A percentile compares a stretch with the other conserved stretches of the same genome.
Evolutionary conservation across 2,888 invertebrate genomes (phyloP).

Genomic region (Diarsia mendica): DNA sequence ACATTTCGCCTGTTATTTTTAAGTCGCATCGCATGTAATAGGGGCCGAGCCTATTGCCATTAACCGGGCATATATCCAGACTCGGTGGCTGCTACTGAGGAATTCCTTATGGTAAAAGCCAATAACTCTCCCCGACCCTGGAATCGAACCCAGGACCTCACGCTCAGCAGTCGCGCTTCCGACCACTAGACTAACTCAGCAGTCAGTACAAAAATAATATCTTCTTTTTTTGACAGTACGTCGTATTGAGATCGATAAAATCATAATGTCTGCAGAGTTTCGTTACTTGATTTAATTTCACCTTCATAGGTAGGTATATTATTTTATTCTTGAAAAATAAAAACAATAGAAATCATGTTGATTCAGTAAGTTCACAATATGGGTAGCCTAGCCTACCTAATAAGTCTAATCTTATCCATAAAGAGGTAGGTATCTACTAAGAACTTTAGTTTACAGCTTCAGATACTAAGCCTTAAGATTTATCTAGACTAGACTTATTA

Average conservation of each 20-base stretch:
- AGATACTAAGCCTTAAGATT: slow-evolving; percentile 29
- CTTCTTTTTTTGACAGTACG: not conserved
- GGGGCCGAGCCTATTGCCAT: no score
- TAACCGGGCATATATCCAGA: no score
- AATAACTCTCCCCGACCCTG: no score
- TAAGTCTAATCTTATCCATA: slow-evolving; percentile 20
- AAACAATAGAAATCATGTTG: slow-evolving; percentile 1
- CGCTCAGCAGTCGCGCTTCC: no score
- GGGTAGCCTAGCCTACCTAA: not conserved
- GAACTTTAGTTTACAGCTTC: slow-evolving; percentile 34
- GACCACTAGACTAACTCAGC: no score
- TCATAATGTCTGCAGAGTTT: not conserved
- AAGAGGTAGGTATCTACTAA: slow-evolving; percentile 5
- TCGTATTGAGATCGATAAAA: not conserved
- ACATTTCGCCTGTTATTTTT: no score
- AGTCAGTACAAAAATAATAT: no score
- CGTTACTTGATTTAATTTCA: not conserved
- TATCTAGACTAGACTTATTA: slow-evolving; percentile 28
- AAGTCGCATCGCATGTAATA: no score
- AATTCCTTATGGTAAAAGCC: no score
- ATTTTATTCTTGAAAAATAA: not conserved
- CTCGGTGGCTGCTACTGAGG: no score
- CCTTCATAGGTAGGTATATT: not conserved
- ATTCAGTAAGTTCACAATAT: slow-evolving; percentile 1
- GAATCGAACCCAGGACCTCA: no score